These are phyloP conservation scores for Palythoa heliodiscus DNA, from an alignment of 92 coral and sea anemone genomes.

Conservation along the genomic window DNA sequence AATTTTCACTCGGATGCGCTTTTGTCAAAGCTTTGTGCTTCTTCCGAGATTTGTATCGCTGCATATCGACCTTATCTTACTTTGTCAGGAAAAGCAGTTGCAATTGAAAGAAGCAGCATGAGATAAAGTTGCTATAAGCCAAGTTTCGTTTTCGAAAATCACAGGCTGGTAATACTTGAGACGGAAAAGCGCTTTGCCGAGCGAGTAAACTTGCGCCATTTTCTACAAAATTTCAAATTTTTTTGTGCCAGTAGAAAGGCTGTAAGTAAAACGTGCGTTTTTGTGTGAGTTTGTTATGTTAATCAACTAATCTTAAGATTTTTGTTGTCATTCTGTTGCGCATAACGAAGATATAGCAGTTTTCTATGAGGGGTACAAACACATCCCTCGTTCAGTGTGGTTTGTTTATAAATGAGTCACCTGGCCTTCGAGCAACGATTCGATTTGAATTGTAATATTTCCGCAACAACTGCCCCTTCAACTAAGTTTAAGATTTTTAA, in stretches of 20 bases:
- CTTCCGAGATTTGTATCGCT: conserved; percentile 42
- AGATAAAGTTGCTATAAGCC: conserved; percentile 4
- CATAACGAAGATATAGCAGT: conserved; percentile 14
- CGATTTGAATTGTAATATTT: neutral
- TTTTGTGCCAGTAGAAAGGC: neutral
- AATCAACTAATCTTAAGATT: neutral
- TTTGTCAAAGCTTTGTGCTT: conserved; percentile 51
- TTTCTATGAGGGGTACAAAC: conserved; percentile 63
- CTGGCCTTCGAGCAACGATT: neutral
- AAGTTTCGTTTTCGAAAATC: conserved; percentile 8
- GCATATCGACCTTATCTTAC: neutral
- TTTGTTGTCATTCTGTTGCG: neutral
- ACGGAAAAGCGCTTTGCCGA: neutral
- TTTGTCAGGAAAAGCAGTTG: neutral
- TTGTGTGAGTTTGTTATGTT: conserved; percentile 42
- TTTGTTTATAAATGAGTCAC: neutral
- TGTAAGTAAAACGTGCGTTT: neutral
- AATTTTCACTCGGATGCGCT: neutral
- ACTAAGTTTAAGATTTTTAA: neutral
- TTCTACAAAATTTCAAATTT: conserved; percentile 21
- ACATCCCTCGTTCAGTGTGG: conserved; percentile 16
- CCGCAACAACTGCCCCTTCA: neutral
- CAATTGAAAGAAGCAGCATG: neutral
- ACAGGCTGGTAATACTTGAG: neutral
- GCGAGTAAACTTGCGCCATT: conserved; percentile 12